phyloP scores from a whole-genome alignment of 2,113 vertebrate species.

The Bucco capensis region DNA sequence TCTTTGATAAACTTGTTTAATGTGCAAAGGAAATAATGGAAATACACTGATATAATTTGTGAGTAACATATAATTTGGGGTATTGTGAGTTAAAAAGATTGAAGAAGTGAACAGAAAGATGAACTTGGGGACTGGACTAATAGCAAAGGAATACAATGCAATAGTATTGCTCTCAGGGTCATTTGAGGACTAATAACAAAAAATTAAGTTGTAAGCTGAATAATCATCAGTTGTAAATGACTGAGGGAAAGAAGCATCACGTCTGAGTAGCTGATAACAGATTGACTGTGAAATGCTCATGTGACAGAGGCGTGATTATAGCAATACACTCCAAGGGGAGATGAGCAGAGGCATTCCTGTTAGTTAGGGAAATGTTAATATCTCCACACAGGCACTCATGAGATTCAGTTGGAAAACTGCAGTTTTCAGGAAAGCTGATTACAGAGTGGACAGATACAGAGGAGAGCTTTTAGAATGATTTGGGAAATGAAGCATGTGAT shows the following conservation, averaged over 20 bases:
- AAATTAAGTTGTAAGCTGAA: conserved; percentile 53
- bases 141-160: background rate
- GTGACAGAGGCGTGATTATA: background rate
- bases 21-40: background rate
- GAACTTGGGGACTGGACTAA: background rate
- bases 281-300: background rate
- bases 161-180: background rate
- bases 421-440: conserved; percentile 52
- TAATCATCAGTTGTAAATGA: conserved; percentile 42
- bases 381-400: background rate
- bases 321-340: background rate
- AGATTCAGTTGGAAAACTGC: conserved; percentile 7
- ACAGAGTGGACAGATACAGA: conserved; percentile 43
- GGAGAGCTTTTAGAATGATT: conserved; percentile 54
- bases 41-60: background rate
- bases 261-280: background rate
- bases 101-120: background rate
- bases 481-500: conserved; percentile 49
- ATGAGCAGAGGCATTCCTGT: background rate
- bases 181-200: conserved; percentile 38
- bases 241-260: background rate
- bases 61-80: background rate
- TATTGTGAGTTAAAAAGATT: conserved; percentile 19
- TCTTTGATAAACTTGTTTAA: conserved; percentile 2
- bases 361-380: background rate